Evolutionary conservation across 2,113 vertebrate species (phyloP), one percentile per base, ranked within the genome.

Genomic region (Podarcis muralis): DNA sequence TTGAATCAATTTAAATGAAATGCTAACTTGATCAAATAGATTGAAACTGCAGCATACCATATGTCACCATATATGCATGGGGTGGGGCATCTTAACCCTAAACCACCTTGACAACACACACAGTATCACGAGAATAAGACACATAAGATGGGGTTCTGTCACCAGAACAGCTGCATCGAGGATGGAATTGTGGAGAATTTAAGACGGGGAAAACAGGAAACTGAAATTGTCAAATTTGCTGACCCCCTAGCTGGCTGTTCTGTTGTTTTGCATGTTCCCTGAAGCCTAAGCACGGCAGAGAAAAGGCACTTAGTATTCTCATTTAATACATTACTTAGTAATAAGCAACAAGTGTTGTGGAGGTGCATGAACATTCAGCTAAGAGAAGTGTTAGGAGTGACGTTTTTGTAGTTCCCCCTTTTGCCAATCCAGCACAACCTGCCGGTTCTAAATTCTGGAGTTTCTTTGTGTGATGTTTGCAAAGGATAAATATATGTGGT

Each of bases 1-100:
- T 87, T 91, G 83, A 94, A 89, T 93, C 80, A 81, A 91, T 93
- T 94, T 86, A n/a, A 82, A 66, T 32, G 15, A 79, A 69, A 79
- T n/a, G 27, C 12, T 79, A 68, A 68, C 30, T 32, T 62, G 59
- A 62, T 5, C 59, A 62, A 5, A 62, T 62, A 20, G 59, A 0
- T 62, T 18, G 18, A 20, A 20, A 20, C 59, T 18, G 15, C 18
- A 20, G 13, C 59, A 62, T 20, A 62, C 3, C 59, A 62, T 62
- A 62, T 62, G 5, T 62, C 59, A 18, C 18, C 59, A 62, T 20
- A 62, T 20, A 62, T 62, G 18, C 59, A 62, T 62, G 18, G 59
- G 59, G 4, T 62, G 18, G 59, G 59, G 35, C 32, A 18, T 16
- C 27, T 74, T 18, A 35, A 75, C 2, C 13, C 18, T 37, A 75